A percentile compares a stretch with the other conserved stretches of the same genome.
phyloP scores from a whole-genome alignment of 2,888 invertebrate species.

The Callyntrura guangdongensis region DNA sequence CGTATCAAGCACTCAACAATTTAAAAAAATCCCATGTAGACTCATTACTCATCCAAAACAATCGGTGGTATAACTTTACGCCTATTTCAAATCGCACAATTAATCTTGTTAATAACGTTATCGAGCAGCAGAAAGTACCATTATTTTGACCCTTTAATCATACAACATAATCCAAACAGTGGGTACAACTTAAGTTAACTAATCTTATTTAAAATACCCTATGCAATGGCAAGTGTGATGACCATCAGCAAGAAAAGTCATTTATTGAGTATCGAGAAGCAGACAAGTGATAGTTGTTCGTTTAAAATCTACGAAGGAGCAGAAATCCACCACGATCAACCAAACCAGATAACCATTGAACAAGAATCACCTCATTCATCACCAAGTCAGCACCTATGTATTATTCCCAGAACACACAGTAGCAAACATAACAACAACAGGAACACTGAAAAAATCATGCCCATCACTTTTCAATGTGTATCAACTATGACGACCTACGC shows the following conservation, averaged over 20 bases:
- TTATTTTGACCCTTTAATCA: neutral
- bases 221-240: neutral
- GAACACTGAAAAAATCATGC: neutral
- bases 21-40: neutral
- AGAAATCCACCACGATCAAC: neutral
- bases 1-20: conserved; percentile 10
- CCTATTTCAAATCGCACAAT: neutral
- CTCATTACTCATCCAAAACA: conserved; percentile 12
- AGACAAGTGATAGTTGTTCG: conserved; percentile 38
- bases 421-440: conserved; percentile 15
- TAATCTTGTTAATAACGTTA: conserved; percentile 17
- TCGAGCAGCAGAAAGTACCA: neutral
- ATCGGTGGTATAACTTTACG: neutral
- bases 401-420: neutral
- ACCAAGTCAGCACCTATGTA: neutral
- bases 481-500: neutral
- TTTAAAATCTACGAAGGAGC: neutral
- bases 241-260: neutral
- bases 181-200: neutral
- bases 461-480: neutral
- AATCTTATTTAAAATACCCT: neutral
- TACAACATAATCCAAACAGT: neutral
- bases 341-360: neutral
- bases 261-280: neutral
- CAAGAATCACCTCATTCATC: conserved; percentile 10